Base-by-base conservation (phyloP, 1,140 invertebrate genomes). In the Saccostrea cuccullata region DNA sequence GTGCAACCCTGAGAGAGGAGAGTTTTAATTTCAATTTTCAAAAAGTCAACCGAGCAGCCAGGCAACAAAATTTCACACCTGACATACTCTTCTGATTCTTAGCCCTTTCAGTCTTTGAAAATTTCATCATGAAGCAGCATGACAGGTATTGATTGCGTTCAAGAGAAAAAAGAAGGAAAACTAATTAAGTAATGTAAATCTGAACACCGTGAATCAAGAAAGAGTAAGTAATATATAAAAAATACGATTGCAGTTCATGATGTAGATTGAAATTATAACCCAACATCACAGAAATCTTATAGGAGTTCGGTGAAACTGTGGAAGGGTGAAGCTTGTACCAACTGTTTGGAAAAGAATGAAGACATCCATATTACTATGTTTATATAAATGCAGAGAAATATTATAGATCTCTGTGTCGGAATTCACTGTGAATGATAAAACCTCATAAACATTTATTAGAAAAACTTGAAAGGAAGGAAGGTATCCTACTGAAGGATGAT, bases 141-240 rank as follows among this genome's bases (percentile, higher is more conserved):
- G 70, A 36, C 26, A 30, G 26, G 13, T 77, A 77, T 77, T 77
- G 70, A 77, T 77, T 77, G 26, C 30, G 70, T 77, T 15, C 23
- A 77, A 77, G 70, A 77, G 70, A 11, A 77, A 77, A 77, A 77
- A 30, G 70, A 77, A 11, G 70, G 70, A 77, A 73, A 77, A 77
- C 70, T 77, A 77, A 77, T 77, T 30, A 77, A 77, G 70, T 36
- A 77, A 77, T 77, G 70, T 77, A 40, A 77, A 77, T 77, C 70
- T 77, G 70, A 77, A 77, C 30, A 77, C 23, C 13, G 70, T 13
- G 26, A 36, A 77, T 26, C 70, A 30, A 36, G 23, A 77, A 77
- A 36, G 70, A 26, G 70, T 77, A 77, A 77, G 26, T 77, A 77
- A 77, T 30, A 77, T 77, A 30, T 36, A 77, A 77, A 77, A 77